Percentiles rank a stretch among this genome's conserved stretches.
phyloP scores from a whole-genome alignment of 2,797 vertebrate genomes.

The Amniataba percoides region DNA sequence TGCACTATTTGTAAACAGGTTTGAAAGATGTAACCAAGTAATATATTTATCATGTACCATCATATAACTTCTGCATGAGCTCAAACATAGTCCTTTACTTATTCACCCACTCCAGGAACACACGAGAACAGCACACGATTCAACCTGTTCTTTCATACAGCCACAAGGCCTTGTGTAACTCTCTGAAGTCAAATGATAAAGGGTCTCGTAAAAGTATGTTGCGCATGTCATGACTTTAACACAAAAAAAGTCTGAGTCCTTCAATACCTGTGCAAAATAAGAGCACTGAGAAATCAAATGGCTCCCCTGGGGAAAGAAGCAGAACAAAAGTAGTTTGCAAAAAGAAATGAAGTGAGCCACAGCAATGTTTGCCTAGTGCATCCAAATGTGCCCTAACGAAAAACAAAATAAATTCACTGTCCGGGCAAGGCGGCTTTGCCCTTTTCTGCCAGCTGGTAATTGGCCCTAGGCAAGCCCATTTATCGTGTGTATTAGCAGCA shows the following conservation, averaged over 20 bases:
- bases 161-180: not conserved
- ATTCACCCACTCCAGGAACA: not conserved
- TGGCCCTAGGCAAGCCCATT: conserved; percentile 59
- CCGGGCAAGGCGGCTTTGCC: conserved; percentile 41
- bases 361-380: conserved; percentile 49
- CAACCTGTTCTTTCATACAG: not conserved
- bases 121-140: not conserved
- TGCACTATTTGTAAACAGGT: not conserved
- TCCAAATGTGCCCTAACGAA: conserved; percentile 53
- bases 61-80: not conserved
- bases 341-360: conserved; percentile 45
- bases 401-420: conserved; percentile 62
- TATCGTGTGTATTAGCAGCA: conserved; percentile 60
- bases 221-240: conserved; percentile 23
- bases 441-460: conserved; percentile 64
- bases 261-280: conserved; percentile 31
- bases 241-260: conserved; percentile 22
- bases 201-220: conserved; percentile 22
- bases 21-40: not conserved
- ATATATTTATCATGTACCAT: not conserved
- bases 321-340: conserved; percentile 44
- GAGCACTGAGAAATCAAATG: conserved; percentile 35
- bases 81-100: not conserved
- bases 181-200: conserved; percentile 31
- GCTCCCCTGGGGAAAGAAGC: conserved; percentile 19